Base-by-base conservation (phyloP, 23 tunicate genomes). In the Halocynthia aurantium region DNA sequence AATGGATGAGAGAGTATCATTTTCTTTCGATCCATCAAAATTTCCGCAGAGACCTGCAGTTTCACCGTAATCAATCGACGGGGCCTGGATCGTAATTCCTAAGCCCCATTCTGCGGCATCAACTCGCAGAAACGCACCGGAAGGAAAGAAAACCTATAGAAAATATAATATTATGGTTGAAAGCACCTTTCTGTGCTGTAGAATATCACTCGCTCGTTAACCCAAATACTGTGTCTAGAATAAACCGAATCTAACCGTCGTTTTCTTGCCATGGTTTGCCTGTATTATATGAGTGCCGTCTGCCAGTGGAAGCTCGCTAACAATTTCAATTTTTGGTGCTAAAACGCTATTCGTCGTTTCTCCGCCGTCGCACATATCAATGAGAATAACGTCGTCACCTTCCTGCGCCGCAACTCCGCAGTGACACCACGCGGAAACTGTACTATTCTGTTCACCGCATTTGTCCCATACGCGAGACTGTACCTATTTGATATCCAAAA, bases 391-490 rank as follows among this genome's bases (percentile, higher is more conserved):
- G 70, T 65, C 70, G 31, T 49, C 17, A 20, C 70, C 70, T 65
- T 65, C 70, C 22, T 49, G 22, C 15, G 17, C 70, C 31, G 70
- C 70, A 20, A 65, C 70, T 65, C 70, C 70, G 17, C 70, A 65
- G 17, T 65, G 70, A 65, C 70, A 65, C 70, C 70, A 65, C 22
- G 13, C 22, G 22, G 70, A 65, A 40, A 49, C 31, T 20, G 70
- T 65, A 9, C 70, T 49, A 49, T 65, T 65, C 10, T 9, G 22
- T 40, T 20, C 17, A 49, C 31, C 70, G 10, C 70, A 65, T 15
- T 65, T 65, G 70, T 65, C 70, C 70, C 70, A 65, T 10, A 65
- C 70, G 10, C 70, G 15, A 65, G 70, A 11, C 2, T 65, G 70
- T 10, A 65, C 70, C 70, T 65, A 49, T 65, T 40, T 5, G 31